phyloP scores from a whole-genome alignment of 2,888 invertebrate genomes.

The Pammene aurita region DNA sequence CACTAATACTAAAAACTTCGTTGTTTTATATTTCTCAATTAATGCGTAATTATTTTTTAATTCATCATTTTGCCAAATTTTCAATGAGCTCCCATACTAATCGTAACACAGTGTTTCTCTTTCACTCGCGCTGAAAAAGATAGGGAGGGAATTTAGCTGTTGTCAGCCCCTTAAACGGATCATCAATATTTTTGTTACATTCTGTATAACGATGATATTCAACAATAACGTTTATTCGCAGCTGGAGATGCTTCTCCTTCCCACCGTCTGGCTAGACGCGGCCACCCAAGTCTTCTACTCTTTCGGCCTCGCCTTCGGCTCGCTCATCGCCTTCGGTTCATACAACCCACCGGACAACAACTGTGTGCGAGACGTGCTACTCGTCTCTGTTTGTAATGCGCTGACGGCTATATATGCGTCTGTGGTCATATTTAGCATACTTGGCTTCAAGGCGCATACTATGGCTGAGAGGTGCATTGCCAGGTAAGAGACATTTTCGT shows the following conservation, averaged over 20 bases:
- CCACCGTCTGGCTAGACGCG: conserved; percentile 97
- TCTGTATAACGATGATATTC: too few species aligned
- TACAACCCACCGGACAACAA: conserved; percentile 98
- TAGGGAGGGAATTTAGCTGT: too few species aligned
- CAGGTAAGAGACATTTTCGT: conserved; percentile 62
- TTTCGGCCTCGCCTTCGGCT: conserved; percentile 97
- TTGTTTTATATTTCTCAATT: too few species aligned
- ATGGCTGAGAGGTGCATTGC: conserved; percentile 93
- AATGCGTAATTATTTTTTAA: too few species aligned
- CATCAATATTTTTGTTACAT: too few species aligned
- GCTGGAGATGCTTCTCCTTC: conserved; percentile 92
- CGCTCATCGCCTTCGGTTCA: conserved; percentile 96
- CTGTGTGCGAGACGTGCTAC: conserved; percentile 94
- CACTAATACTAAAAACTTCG: too few species aligned
- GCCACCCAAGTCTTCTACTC: conserved; percentile 99
- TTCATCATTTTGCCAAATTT: too few species aligned
- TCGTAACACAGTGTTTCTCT: too few species aligned
- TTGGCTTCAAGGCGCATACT: conserved; percentile 97
- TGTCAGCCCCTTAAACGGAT: too few species aligned
- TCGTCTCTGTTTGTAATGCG: conserved; percentile 96
- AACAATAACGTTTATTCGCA: conserved; percentile 56
- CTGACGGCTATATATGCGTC: conserved; percentile 97
- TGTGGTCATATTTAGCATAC: conserved; percentile 96
- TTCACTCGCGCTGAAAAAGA: too few species aligned
- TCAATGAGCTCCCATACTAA: too few species aligned